Evolutionary conservation across 2,888 invertebrate species (phyloP).

Genomic region (Tenthredo mesomela): DNA sequence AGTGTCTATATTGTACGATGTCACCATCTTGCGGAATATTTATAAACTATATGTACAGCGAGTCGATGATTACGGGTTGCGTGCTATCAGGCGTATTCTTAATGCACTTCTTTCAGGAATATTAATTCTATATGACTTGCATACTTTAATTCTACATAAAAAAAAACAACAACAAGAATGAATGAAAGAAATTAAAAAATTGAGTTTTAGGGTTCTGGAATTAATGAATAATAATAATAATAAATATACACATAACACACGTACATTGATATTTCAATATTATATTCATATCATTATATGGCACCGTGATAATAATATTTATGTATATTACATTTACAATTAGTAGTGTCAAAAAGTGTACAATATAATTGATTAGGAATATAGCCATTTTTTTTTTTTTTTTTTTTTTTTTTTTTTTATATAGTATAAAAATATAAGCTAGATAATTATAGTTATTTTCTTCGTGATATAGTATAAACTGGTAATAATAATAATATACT

Average conservation of each 20-base stretch:
- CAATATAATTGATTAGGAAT: constrained; percentile 8
- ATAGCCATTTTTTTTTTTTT: not conserved
- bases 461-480: not conserved
- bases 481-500: not conserved
- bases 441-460: not conserved
- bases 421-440: constrained; percentile 23
- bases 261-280: not conserved
- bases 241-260: not conserved
- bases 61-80: not conserved
- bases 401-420: not conserved
- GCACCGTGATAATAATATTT: not conserved
- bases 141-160: not conserved
- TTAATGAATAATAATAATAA: not conserved
- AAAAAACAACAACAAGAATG: no score
- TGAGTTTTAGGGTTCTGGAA: not conserved
- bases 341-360: not conserved
- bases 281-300: not conserved
- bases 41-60: not conserved
- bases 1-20: not conserved
- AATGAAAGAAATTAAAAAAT: not conserved
- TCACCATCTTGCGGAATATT: constrained; percentile 3
- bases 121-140: not conserved
- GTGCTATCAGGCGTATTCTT: not conserved
- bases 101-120: not conserved
- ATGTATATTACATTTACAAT: not conserved